These are phyloP conservation scores for Drosophila multiciliata DNA, from an alignment of 2,888 invertebrate species.

Conservation along the genomic window DNA sequence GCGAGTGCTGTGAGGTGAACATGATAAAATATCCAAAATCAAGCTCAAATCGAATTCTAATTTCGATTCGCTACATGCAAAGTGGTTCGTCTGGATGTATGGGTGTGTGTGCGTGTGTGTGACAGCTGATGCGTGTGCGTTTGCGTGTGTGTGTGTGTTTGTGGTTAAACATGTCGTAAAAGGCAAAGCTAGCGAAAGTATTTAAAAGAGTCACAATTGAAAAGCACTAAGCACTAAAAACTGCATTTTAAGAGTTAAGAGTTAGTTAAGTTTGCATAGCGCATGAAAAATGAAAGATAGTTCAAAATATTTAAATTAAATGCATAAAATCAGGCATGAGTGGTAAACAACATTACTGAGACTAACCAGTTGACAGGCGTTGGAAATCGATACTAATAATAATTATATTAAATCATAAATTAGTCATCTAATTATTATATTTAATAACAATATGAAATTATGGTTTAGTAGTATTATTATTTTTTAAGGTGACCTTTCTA, in stretches of 20 bases:
- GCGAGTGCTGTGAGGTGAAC: conserved; percentile 21
- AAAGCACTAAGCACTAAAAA: conserved; percentile 50
- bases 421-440: conserved; percentile 27
- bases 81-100: conserved; percentile 23
- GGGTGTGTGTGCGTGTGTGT: conserved; percentile 16
- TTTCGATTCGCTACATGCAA: conserved; percentile 56
- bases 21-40: conserved; percentile 29
- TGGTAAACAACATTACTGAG: neutral
- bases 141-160: conserved; percentile 11
- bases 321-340: conserved; percentile 1
- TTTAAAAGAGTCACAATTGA: conserved; percentile 39
- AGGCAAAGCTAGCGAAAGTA: conserved; percentile 51
- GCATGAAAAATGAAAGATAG: conserved; percentile 25
- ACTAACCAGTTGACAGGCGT: conserved; percentile 27
- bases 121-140: conserved; percentile 12
- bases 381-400: conserved; percentile 6
- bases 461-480: conserved; percentile 5
- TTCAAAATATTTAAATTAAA: conserved; percentile 15
- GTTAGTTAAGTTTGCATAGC: conserved; percentile 25
- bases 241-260: conserved; percentile 22
- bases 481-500: conserved; percentile 26
- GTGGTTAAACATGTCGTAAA: conserved; percentile 50
- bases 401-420: conserved; percentile 2
- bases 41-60: conserved; percentile 43
- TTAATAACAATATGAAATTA: conserved; percentile 9